A percentile compares a stretch with the other conserved stretches of the same genome.
phyloP scores from a whole-genome alignment of 2,113 vertebrate genomes.

The Mellivora capensis region DNA sequence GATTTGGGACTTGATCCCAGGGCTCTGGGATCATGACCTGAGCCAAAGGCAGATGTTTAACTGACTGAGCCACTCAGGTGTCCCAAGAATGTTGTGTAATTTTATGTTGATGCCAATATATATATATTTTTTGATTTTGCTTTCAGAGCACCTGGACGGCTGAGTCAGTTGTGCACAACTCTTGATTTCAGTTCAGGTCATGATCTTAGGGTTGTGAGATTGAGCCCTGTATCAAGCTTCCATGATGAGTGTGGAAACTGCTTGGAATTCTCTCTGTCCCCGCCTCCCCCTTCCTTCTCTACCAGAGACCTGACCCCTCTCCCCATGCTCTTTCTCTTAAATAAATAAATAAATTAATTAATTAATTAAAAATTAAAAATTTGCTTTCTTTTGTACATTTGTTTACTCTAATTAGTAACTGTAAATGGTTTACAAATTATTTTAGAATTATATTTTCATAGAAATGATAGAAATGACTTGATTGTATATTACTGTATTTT shows the following conservation, averaged over 20 bases:
- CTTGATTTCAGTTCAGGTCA: neutral
- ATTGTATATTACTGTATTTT: neutral
- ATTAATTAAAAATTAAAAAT: neutral
- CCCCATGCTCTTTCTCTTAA: neutral
- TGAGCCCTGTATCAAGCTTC: neutral
- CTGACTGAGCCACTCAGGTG: no score
- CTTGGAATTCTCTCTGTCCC: neutral
- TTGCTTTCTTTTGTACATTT: neutral
- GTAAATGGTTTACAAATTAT: neutral
- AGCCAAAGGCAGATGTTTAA: no score
- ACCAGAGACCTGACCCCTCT: neutral
- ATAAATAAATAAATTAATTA: neutral
- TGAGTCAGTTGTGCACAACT: neutral
- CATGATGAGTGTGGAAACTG: neutral
- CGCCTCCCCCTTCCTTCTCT: neutral
- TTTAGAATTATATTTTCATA: neutral
- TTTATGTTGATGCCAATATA: neutral
- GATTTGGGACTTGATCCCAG: no score
- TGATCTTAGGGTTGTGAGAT: neutral
- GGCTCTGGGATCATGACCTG: no score
- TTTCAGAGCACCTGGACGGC: neutral
- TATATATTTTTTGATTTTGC: neutral
- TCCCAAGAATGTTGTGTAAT: neutral
- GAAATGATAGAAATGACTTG: neutral
- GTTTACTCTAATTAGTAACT: neutral